Base-by-base conservation (phyloP, 2,797 vertebrate genomes). In the Sciurus vulgaris region DNA sequence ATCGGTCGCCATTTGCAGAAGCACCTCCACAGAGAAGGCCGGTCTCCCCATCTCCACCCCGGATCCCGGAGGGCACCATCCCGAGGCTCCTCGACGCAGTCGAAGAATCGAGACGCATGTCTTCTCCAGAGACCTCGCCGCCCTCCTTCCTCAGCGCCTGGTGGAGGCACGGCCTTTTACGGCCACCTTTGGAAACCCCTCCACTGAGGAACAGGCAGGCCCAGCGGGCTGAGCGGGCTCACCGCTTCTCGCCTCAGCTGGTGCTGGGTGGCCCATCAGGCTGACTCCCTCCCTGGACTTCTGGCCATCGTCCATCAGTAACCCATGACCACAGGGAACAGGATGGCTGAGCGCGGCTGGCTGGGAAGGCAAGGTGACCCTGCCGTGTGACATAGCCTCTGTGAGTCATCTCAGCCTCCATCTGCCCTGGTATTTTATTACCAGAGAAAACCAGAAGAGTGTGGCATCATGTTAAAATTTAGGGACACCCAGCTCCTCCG, bases 351-450 rank as follows among this genome's bases (percentile, higher is more conserved):
- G 28, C 51, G 24, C 30, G 44, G n/a, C 30, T 77, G 35, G 61
- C 10, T 7, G 7, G 24, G 22, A 59, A 59, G 56, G 56, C 56
- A 4, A 26, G 22, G 56, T 59, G 56, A 59, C 56, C 49, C 24
- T 26, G 56, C 56, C 56, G 22, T 41, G 15, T 77, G 38, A 83
- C 13, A 30, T 38, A 63, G 49, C 22, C 30, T 14, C 8, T 63
- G 22, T 38, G 70, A 51, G 7, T 85, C 77, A 61, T n/a, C n/a
- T 51, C 44, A 33, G 3, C 4, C 17, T 86, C 47, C 69, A 76
- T 73, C 41, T 82, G 54, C 5, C n/a, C 91, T 59, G 14, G 4
- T 33, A 65, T 93, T 63, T 89, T 74, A 90, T 87, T 91, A 85
- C 41, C 63, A 82, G 24, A 76, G 61, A 72, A 86, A 76, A 49